Evolutionary conservation across 2,113 vertebrate species (phyloP).

Genomic region (Chionomys nivalis): DNA sequence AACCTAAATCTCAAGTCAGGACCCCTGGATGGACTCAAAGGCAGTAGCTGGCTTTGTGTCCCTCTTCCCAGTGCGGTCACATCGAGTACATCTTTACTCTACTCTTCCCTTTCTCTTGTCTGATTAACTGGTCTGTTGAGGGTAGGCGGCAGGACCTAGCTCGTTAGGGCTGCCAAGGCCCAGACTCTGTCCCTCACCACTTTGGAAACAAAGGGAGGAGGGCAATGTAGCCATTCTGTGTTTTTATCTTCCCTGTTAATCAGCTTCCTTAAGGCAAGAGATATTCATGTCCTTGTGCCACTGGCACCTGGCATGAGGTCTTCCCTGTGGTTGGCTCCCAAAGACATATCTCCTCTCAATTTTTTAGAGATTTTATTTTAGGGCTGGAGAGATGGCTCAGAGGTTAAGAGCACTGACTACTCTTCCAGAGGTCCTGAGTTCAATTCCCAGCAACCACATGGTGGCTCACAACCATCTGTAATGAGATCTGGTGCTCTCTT

Average conservation of each 20-base stretch:
- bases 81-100: too few relatives aligned
- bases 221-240: not conserved
- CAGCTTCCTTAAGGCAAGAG: not conserved
- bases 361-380: not conserved
- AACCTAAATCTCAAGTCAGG: not conserved
- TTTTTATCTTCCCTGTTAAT: not conserved
- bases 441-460: too few relatives aligned
- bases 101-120: not conserved
- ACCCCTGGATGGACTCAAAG: too few relatives aligned
- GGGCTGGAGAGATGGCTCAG: too few relatives aligned
- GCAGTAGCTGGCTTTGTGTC: not conserved
- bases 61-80: not conserved
- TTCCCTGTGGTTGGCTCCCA: not conserved
- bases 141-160: not conserved
- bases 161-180: not conserved
- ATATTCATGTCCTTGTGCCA: accelerated
- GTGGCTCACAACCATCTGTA: too few relatives aligned
- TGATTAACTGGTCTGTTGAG: not conserved
- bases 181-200: not conserved
- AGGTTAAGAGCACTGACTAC: too few relatives aligned
- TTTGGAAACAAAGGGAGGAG: not conserved
- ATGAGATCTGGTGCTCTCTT: too few relatives aligned
- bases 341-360: not conserved
- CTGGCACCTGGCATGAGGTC: not conserved
- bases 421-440: too few relatives aligned